Evolutionary conservation across 2,113 vertebrate genomes (phyloP), one percentile per base, ranked within the genome.

Genomic region (Jacana jacana): DNA sequence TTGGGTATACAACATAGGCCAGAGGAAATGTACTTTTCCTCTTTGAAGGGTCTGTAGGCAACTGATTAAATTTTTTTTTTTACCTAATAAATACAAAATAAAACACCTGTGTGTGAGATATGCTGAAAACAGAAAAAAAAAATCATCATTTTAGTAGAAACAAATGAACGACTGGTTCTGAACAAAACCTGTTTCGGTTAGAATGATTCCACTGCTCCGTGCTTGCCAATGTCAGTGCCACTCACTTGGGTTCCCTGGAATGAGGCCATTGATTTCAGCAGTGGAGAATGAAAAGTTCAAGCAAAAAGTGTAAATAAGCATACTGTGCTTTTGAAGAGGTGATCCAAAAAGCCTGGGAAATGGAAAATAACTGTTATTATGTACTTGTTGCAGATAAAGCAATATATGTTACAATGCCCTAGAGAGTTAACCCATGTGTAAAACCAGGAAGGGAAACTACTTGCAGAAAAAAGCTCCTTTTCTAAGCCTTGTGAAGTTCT

Each of bases 341-440:
- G 89, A 79, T 92, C 84, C 83, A 95, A 95, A 95, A 92, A 92
- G 61, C 25, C 64, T 86, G 68, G 84, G 72, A 95, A 96, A 93
- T 86, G 51, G 81, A 94, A 97, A 96, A 81, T 80, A 91, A 58
- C 71, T 61, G 69, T 95, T 96, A 81, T 94, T 95, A 87, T 89
- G 81, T 81, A 68, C 65, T 70, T 2, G 1, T 85, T 86, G 37
- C 83, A 93, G 91, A 96, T 94, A 88, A 93, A 96, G 60, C 25
- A 94, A 86, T 95, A 79, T 80, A 85, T 70, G 31, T 91, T 94
- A 80, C 84, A 88, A 51, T n/a, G 40, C 66, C 27, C 63, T 91
- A 65, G 73, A 95, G 84, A 95, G 31, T 64, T 82, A 96, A 94
- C 18, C 31, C 31, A 27, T 51, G 60, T 80, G 44, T 94, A 88